phyloP scores from a whole-genome alignment of 2,113 vertebrate species.

The Ascaphus truei region DNA sequence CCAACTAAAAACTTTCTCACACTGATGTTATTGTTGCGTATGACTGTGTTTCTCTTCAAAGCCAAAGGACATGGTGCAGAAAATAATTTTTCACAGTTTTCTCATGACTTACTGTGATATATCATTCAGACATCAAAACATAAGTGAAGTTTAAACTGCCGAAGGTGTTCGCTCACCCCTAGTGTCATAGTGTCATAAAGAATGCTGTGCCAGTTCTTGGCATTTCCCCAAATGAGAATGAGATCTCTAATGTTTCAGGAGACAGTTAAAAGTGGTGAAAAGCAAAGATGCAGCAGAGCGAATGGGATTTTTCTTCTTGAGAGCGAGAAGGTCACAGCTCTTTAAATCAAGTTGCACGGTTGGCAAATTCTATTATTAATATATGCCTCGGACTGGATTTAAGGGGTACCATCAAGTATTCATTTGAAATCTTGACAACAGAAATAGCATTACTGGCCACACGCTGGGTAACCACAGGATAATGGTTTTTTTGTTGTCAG shows the following conservation, averaged over 20 bases:
- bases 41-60: slow-evolving; percentile 8
- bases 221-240: slow-evolving; percentile 37
- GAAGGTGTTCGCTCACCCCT: slow-evolving; percentile 22
- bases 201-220: slow-evolving; percentile 27
- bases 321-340: slow-evolving; percentile 31
- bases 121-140: slow-evolving; percentile 32
- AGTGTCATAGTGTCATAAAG: slow-evolving; percentile 30
- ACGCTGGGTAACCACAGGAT: slow-evolving; percentile 11
- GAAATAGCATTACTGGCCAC: slow-evolving; percentile 26
- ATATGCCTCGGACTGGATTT: slow-evolving; percentile 26
- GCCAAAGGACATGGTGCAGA: slow-evolving; percentile 25
- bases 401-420: slow-evolving; percentile 36
- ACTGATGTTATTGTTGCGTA: slow-evolving; percentile 30
- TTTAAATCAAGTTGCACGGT: slow-evolving; percentile 35
- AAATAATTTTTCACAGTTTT: slow-evolving; percentile 35
- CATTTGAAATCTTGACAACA: slow-evolving; percentile 30
- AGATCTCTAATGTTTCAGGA: slow-evolving; percentile 34
- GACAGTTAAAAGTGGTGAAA: slow-evolving; percentile 32
- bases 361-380: slow-evolving; percentile 37
- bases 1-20: neutral
- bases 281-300: slow-evolving; percentile 29
- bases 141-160: slow-evolving; percentile 34
- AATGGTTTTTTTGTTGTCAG: slow-evolving; percentile 30
- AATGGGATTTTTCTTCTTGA: slow-evolving; percentile 37
- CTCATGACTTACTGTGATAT: slow-evolving; percentile 29